Conservation (phyloP, 2,888 invertebrate genomes). For the Pollenia labialis region DNA sequence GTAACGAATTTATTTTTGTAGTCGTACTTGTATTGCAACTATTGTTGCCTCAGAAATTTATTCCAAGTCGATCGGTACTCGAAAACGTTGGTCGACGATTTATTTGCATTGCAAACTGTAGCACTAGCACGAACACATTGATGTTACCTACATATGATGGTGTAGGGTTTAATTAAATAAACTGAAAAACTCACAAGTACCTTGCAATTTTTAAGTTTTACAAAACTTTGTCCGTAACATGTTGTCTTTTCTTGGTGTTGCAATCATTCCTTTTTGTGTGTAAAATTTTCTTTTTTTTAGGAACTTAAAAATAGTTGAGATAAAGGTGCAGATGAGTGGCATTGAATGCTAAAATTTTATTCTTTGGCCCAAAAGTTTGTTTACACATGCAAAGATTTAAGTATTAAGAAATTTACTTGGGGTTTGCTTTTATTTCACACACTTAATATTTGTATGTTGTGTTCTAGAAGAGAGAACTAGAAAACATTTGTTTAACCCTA, state of each 20-base stretch:
- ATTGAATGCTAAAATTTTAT: not conserved
- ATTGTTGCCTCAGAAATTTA: too few species aligned
- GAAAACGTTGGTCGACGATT: too few species aligned
- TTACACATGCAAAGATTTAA: conserved; percentile 5
- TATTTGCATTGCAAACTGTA: too few species aligned
- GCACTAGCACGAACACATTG: too few species aligned
- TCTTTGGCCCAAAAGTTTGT: not conserved
- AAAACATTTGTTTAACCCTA: not conserved
- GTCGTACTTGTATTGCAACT: too few species aligned
- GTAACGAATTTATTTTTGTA: too few species aligned
- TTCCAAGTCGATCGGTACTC: too few species aligned
- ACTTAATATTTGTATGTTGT: conserved; percentile 5
- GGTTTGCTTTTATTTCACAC: conserved; percentile 1
- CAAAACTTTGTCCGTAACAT: conserved; percentile 41
- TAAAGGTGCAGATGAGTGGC: conserved; percentile 32
- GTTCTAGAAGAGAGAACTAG: not conserved
- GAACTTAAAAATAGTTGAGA: conserved; percentile 43
- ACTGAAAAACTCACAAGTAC: conserved; percentile 1
- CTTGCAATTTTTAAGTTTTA: conserved; percentile 50
- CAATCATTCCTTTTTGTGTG: conserved; percentile 37
- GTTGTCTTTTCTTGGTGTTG: not conserved
- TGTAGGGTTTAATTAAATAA: not conserved
- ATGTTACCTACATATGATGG: too few species aligned
- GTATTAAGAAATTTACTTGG: not conserved
- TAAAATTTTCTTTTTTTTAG: conserved; percentile 1